These are phyloP conservation scores for Garrulus glandarius DNA, from an alignment of 2,797 vertebrate species.

Conservation along the genomic window DNA sequence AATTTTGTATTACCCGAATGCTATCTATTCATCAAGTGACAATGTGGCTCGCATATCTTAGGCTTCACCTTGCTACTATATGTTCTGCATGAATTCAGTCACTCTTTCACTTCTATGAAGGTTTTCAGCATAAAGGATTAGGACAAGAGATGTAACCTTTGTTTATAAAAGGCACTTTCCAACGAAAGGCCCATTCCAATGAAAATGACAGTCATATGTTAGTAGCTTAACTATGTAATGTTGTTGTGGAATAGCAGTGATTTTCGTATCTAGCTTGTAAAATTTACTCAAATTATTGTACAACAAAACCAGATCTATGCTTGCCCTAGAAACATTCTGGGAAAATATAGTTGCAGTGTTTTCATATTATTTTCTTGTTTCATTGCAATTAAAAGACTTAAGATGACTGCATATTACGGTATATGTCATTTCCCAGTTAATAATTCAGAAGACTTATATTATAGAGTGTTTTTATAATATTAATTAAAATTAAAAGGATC, in stretches of 20 bases:
- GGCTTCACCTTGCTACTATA: not conserved
- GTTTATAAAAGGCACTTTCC: not conserved
- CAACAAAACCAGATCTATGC: not conserved
- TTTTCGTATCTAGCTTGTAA: not conserved
- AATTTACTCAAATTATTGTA: not conserved
- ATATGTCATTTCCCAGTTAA: not conserved
- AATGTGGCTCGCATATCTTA: conserved; percentile 3
- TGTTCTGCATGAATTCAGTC: conserved; percentile 21
- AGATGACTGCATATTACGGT: not conserved
- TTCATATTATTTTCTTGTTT: not conserved
- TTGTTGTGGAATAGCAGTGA: not conserved
- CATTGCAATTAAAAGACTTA: not conserved
- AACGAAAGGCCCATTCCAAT: not conserved
- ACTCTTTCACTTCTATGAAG: conserved; percentile 3
- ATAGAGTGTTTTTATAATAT: not conserved
- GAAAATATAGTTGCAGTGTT: not conserved
- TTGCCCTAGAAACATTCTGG: not conserved
- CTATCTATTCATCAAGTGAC: conserved; percentile 28
- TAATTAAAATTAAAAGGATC: not conserved
- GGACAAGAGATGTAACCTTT: not conserved
- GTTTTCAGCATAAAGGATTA: conserved; percentile 5
- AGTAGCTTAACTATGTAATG: not conserved
- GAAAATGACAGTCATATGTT: conserved; percentile 1
- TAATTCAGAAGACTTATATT: not conserved
- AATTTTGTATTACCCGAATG: conserved; percentile 30